Evolutionary conservation across 2,797 vertebrate genomes (phyloP).

Genomic region (Schizopygopsis pylzovi): DNA sequence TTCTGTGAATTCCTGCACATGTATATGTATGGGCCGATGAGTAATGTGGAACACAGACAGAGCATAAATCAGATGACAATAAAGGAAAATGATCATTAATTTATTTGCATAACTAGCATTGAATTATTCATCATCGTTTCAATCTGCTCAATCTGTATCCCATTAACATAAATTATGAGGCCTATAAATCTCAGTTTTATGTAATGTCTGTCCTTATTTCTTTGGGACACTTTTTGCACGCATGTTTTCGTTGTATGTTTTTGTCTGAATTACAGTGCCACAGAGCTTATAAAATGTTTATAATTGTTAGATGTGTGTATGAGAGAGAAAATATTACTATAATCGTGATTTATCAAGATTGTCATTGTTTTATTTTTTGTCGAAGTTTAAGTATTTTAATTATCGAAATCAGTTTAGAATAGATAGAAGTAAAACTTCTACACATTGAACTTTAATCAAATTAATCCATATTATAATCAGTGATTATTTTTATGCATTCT

Average conservation of each 20-base stretch:
- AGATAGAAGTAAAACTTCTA: not conserved
- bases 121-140: slow-evolving; percentile 58
- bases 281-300: not conserved
- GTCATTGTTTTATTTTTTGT: not conserved
- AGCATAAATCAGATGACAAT: slow-evolving; percentile 52
- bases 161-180: slow-evolving; percentile 57
- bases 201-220: slow-evolving; percentile 36
- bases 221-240: slow-evolving; percentile 3
- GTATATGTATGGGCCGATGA: slow-evolving; percentile 25
- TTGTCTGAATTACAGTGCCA: not conserved
- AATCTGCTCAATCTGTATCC: slow-evolving; percentile 53
- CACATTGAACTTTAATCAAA: not conserved
- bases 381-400: not conserved
- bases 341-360: not conserved
- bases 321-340: not conserved
- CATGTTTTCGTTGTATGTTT: not conserved
- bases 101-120: slow-evolving; percentile 57
- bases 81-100: slow-evolving; percentile 54
- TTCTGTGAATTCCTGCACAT: not conserved
- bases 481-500: not conserved
- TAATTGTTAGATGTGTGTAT: not conserved
- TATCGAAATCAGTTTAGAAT: no score
- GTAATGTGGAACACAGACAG: slow-evolving; percentile 14
- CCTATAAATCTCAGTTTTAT: slow-evolving; percentile 47
- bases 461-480: not conserved